phyloP scores from a whole-genome alignment of 2,888 invertebrate genomes.

The Anthoptus insignis region DNA sequence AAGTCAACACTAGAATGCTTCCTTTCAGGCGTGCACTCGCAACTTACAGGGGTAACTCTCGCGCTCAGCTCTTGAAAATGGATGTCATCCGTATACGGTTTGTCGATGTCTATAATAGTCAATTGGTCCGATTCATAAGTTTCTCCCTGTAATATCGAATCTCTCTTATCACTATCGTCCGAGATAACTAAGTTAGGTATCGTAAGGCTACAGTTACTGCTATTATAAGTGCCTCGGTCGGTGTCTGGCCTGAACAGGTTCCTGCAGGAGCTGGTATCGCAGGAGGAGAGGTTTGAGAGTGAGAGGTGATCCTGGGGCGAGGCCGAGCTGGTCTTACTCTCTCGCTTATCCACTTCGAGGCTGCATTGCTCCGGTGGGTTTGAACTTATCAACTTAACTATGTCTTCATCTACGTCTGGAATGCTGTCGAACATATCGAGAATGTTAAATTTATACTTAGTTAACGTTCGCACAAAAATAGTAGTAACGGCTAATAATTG shows the following conservation, averaged over 20 bases:
- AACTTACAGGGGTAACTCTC: slow-evolving; percentile 69
- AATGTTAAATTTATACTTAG: neutral
- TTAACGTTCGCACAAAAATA: no score
- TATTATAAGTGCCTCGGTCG: slow-evolving; percentile 67
- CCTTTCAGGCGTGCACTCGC: slow-evolving; percentile 76
- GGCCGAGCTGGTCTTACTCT: slow-evolving; percentile 66
- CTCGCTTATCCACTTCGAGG: slow-evolving; percentile 69
- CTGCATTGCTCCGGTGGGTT: slow-evolving; percentile 66
- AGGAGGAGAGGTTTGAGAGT: slow-evolving; percentile 77
- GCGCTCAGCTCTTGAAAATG: slow-evolving; percentile 72
- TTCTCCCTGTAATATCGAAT: slow-evolving; percentile 81
- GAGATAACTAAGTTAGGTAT: slow-evolving; percentile 83
- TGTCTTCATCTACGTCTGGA: slow-evolving; percentile 86
- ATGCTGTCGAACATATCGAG: slow-evolving; percentile 66
- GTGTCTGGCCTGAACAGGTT: slow-evolving; percentile 73
- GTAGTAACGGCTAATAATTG: no score
- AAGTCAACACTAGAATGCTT: slow-evolving; percentile 77
- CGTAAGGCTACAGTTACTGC: slow-evolving; percentile 80
- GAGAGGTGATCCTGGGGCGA: slow-evolving; percentile 75
- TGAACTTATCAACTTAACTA: slow-evolving; percentile 79
- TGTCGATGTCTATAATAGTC: slow-evolving; percentile 89
- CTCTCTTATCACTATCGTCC: slow-evolving; percentile 78
- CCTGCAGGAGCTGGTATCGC: slow-evolving; percentile 81
- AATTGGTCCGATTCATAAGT: slow-evolving; percentile 88
- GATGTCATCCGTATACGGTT: slow-evolving; percentile 80